Conservation (phyloP, 2,888 invertebrate genomes). For the Ochlodes sylvanus region DNA sequence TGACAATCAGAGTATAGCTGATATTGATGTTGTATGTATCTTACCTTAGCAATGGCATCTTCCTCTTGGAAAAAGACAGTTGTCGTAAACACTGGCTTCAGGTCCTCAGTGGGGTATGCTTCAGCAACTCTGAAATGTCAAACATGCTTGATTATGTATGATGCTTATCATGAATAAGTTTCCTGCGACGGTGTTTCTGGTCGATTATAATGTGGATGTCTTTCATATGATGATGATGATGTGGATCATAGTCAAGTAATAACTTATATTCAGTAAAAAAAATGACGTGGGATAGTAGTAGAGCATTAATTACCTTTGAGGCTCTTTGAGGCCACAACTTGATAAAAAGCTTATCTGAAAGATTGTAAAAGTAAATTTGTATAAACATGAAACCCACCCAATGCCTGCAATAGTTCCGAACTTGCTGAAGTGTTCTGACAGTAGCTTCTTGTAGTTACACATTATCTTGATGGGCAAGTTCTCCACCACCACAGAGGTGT, state of each 20-base stretch:
- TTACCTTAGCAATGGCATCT: slow-evolving; percentile 64
- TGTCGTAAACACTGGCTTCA: slow-evolving; percentile 69
- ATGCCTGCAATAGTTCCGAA: slow-evolving; percentile 65
- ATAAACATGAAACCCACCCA: slow-evolving; percentile 57
- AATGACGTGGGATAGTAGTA: no score
- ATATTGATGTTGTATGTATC: background rate
- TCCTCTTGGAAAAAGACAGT: slow-evolving; percentile 64
- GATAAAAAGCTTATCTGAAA: no score
- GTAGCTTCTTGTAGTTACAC: slow-evolving; percentile 60
- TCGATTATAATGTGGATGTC: no score
- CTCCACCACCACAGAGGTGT: slow-evolving; percentile 62
- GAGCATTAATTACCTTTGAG: no score
- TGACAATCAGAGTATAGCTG: no score
- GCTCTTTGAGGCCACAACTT: no score
- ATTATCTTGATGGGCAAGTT: slow-evolving; percentile 67
- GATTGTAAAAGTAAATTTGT: no score
- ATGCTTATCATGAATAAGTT: no score
- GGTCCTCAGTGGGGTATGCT: slow-evolving; percentile 62
- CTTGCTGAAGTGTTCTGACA: slow-evolving; percentile 66
- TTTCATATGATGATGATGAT: no score
- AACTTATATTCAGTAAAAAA: no score
- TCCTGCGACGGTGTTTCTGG: no score
- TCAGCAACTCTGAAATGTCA: slow-evolving; percentile 65
- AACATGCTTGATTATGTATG: background rate
- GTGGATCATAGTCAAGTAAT: no score